Conservation (phyloP, 2,113 vertebrate species). For the Sebastes fasciatus region DNA sequence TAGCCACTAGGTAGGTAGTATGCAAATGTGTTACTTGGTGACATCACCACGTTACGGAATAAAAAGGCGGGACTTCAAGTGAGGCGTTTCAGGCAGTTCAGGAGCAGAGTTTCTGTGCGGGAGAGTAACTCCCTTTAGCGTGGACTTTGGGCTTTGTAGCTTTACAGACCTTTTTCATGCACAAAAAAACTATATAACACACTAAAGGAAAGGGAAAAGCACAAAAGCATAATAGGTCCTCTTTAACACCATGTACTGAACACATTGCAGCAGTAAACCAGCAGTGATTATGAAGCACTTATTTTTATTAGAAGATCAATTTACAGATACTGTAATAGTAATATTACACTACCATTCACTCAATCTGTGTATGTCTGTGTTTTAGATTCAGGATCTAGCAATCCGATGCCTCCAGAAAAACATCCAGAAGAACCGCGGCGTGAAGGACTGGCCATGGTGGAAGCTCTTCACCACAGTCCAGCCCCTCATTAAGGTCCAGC, state of each 20-base stretch:
- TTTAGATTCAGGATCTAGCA: constrained; percentile 89
- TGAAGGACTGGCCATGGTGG: constrained; percentile 98
- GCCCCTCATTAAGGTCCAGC: constrained; percentile 96
- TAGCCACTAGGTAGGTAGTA: too few species aligned
- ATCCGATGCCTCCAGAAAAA: constrained; percentile 98
- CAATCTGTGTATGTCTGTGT: background rate
- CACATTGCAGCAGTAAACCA: background rate
- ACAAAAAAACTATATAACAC: too few species aligned
- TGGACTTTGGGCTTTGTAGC: too few species aligned
- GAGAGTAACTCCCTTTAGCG: too few species aligned
- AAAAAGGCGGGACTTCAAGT: too few species aligned
- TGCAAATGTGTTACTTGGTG: too few species aligned
- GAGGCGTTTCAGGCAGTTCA: too few species aligned
- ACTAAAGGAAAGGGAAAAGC: too few species aligned
- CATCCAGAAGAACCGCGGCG: constrained; percentile 95
- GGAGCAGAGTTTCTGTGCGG: too few species aligned
- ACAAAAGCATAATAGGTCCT: too few species aligned
- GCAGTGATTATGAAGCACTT: background rate
- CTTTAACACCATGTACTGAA: background rate
- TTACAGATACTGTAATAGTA: background rate
- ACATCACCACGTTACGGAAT: too few species aligned
- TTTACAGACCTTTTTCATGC: too few species aligned
- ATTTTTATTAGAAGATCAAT: background rate
- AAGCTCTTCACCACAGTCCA: constrained; percentile 95
- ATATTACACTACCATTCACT: background rate